Conservation (phyloP, 2,888 invertebrate species). For the Pherbina coryleti region DNA sequence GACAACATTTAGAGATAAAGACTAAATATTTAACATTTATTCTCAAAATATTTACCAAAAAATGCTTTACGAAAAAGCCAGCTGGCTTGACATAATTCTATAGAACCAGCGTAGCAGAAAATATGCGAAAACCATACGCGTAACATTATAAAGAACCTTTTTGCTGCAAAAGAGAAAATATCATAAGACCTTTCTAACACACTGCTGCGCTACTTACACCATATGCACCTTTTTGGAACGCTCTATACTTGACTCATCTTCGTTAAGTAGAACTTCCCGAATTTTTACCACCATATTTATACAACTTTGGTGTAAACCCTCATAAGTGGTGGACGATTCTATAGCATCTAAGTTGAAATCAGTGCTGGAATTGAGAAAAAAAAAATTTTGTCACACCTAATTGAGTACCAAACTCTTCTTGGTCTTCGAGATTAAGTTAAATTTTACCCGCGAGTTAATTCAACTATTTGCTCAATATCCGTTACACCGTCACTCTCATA, state of each 20-base stretch:
- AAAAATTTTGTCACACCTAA: background rate
- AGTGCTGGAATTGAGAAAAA: constrained; percentile 51
- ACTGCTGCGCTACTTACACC: constrained; percentile 49
- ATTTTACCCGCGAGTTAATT: constrained; percentile 49
- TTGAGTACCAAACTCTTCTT: background rate
- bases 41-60: too few relatives aligned
- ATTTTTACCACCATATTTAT: constrained; percentile 51
- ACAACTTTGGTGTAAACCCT: constrained; percentile 25
- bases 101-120: constrained; percentile 26
- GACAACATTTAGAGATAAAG: too few relatives aligned
- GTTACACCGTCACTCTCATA: constrained; percentile 55
- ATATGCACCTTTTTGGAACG: constrained; percentile 47
- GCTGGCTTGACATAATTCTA: background rate
- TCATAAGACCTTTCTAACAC: background rate
- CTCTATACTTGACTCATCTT: constrained; percentile 50
- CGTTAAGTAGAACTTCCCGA: constrained; percentile 53
- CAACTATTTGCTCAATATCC: constrained; percentile 39
- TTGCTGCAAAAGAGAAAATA: constrained; percentile 16
- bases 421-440: too few relatives aligned
- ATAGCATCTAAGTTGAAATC: constrained; percentile 49
- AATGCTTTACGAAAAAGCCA: background rate
- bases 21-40: too few relatives aligned
- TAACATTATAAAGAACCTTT: background rate
- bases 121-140: constrained; percentile 29
- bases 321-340: background rate